Evolutionary conservation across 2,797 vertebrate species (phyloP).

Genomic region (Oceanodroma leucorhoa): DNA sequence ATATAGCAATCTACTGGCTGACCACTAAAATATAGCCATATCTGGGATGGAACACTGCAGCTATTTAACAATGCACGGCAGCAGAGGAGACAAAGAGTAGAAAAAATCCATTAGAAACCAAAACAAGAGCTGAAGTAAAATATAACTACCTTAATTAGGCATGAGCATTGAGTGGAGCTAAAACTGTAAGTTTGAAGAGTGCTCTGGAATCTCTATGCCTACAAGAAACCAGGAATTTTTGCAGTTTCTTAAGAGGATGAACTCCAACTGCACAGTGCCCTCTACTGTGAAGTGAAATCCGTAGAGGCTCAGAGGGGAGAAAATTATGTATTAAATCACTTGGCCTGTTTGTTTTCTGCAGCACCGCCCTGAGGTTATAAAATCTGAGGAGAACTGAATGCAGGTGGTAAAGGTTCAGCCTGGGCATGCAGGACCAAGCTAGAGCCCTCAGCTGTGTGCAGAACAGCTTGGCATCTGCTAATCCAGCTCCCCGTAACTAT

Average conservation of each 20-base stretch:
- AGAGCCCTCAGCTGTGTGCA: neutral
- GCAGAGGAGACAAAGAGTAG: neutral
- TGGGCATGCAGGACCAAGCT: neutral
- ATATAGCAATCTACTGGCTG: constrained; percentile 3
- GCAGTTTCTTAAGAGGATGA: neutral
- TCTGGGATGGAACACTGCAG: neutral
- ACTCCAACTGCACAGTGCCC: constrained; percentile 46
- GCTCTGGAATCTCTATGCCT: neutral
- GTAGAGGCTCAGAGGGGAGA: neutral
- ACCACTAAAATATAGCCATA: constrained; percentile 22
- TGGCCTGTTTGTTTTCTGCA: neutral
- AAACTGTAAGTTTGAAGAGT: neutral
- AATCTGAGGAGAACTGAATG: fast-evolving
- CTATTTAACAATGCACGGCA: neutral
- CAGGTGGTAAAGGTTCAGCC: neutral
- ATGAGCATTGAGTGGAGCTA: neutral
- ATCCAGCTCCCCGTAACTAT: neutral
- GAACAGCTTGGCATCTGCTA: neutral
- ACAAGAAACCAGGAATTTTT: neutral
- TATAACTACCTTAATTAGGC: neutral
- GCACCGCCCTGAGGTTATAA: neutral
- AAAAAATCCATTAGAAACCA: neutral
- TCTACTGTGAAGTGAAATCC: constrained; percentile 20
- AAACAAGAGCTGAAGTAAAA: constrained; percentile 3
- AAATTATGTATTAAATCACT: neutral